These are phyloP conservation scores for Harpalus rubripes DNA, from an alignment of 2,888 invertebrate species.

Conservation along the genomic window DNA sequence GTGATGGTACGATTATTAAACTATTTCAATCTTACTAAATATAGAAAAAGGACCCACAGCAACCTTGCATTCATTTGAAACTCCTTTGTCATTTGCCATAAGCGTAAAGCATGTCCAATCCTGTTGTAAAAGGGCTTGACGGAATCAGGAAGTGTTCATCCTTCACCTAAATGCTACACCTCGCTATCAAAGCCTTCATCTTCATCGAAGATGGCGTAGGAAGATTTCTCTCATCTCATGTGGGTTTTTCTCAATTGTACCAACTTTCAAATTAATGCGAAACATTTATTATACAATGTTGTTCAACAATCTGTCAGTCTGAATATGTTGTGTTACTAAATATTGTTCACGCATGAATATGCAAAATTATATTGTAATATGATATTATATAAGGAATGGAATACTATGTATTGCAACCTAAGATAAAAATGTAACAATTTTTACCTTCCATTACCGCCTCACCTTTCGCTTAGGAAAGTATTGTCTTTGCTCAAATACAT, in stretches of 20 bases:
- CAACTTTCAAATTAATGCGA: constrained; percentile 46
- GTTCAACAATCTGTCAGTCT: neutral
- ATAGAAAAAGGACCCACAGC: neutral
- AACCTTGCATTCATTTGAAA: constrained; percentile 6
- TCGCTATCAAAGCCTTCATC: constrained; percentile 3
- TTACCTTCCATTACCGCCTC: too few species aligned
- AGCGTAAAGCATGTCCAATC: constrained; percentile 1
- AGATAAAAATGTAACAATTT: too few species aligned
- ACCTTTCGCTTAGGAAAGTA: too few species aligned
- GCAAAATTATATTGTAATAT: neutral
- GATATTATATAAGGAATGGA: neutral
- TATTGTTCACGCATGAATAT: constrained; percentile 3
- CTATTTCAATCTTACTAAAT: neutral
- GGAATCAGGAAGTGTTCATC: constrained; percentile 20
- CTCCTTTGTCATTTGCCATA: constrained; percentile 4
- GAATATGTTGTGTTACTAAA: constrained; percentile 5
- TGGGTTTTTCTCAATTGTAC: constrained; percentile 33
- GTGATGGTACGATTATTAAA: neutral
- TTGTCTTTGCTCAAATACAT: too few species aligned
- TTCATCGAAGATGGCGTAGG: constrained; percentile 8
- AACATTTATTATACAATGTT: constrained; percentile 36
- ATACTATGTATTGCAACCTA: neutral
- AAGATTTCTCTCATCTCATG: neutral
- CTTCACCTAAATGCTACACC: constrained; percentile 35
- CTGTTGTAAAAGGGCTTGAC: constrained; percentile 14